These are phyloP conservation scores for Coendou prehensilis DNA, from an alignment of 2,797 vertebrate genomes.

Conservation along the genomic window DNA sequence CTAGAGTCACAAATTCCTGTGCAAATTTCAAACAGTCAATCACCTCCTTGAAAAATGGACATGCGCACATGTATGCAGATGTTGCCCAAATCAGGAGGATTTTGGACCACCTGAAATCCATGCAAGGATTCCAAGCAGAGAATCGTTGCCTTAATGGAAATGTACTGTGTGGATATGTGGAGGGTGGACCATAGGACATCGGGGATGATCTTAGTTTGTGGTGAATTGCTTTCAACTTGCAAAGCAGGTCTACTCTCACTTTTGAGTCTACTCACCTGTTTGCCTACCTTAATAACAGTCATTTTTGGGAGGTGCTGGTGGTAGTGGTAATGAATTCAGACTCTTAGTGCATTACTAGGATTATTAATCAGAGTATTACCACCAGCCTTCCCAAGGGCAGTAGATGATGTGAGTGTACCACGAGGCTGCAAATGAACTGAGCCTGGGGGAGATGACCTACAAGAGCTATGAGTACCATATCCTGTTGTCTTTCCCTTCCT, in stretches of 20 bases:
- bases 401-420: fast-evolving
- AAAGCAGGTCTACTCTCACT: background rate
- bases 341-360: background rate
- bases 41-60: background rate
- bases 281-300: background rate
- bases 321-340: background rate
- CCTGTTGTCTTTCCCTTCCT: background rate
- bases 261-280: background rate
- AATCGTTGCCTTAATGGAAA: background rate
- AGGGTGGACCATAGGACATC: fast-evolving
- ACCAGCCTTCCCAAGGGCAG: background rate
- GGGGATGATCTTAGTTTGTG: background rate
- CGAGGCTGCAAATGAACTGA: background rate
- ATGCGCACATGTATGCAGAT: fast-evolving
- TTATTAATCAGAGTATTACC: background rate
- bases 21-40: background rate
- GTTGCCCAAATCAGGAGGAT: background rate
- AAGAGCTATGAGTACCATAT: background rate
- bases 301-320: background rate
- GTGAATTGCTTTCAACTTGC: background rate
- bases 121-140: background rate
- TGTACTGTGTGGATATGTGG: too few species aligned
- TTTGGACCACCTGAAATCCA: background rate
- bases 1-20: background rate
- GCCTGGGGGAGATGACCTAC: background rate